These are phyloP conservation scores for Leptinotarsa defecta DNA, from an alignment of 1,140 invertebrate genomes.

Conservation along the genomic window DNA sequence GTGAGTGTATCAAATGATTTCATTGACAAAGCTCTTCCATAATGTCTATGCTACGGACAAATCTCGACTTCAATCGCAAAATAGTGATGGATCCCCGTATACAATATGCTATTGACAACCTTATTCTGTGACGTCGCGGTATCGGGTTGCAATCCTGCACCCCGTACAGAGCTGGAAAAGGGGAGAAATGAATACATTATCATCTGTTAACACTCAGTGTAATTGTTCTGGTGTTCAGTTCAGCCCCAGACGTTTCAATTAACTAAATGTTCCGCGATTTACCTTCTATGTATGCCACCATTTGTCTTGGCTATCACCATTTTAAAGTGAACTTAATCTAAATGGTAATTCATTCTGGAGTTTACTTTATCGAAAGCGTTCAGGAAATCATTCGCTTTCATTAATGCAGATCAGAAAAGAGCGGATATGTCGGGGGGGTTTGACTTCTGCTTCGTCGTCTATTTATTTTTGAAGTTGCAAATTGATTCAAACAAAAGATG, in stretches of 20 bases:
- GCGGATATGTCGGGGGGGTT: neutral
- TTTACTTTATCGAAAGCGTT: conserved; percentile 25
- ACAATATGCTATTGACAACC: too few relatives aligned
- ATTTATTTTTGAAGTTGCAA: too few relatives aligned
- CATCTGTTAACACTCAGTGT: conserved; percentile 55
- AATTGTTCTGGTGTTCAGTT: conserved; percentile 53
- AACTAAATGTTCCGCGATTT: conserved; percentile 55
- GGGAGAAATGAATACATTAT: conserved; percentile 53
- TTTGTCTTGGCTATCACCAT: conserved; percentile 45
- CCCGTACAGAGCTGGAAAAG: conserved; percentile 12
- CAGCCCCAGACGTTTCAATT: conserved; percentile 53
- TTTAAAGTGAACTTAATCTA: conserved; percentile 47
- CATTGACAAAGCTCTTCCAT: too few relatives aligned
- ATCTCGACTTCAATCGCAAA: too few relatives aligned
- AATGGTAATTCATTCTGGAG: conserved; percentile 44
- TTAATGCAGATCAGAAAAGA: conserved; percentile 9
- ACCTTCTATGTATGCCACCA: conserved; percentile 44
- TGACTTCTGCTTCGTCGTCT: too few relatives aligned
- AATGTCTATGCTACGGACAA: too few relatives aligned
- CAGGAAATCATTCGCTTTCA: conserved; percentile 7
- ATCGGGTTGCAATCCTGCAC: neutral
- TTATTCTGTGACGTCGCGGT: too few relatives aligned
- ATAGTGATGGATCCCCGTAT: too few relatives aligned
- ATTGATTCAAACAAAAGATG: too few relatives aligned
- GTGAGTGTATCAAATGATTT: too few relatives aligned